Base-by-base conservation (phyloP, 2,797 vertebrate species). In the Chaunax sp. region DNA sequence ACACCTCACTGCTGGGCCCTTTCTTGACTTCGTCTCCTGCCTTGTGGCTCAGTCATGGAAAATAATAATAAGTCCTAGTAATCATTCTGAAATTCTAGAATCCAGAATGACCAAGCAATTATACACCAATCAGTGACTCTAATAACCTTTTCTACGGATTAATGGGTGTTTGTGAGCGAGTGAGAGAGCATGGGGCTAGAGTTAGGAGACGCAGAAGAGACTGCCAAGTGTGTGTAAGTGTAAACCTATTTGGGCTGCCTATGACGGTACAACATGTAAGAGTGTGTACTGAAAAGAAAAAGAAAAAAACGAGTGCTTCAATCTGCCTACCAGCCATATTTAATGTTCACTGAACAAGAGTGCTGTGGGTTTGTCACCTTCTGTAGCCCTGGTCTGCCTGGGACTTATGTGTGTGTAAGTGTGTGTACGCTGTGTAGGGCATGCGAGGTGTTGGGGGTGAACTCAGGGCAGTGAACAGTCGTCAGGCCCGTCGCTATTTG, bases 381-480 rank as follows among this genome's bases (percentile, higher is more conserved):
- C 80, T 59, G 46, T 43, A 33, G 74, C 73, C 56, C 71, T 22
- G 70, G 44, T 85, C 68, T 73, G 66, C 60, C 19, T 25, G 58
- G 74, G 65, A 65, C 26, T 53, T 51, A 54, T 56, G 57, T 76
- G 71, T 57, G 56, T 78, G 40, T 68, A 40, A 70, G 75, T 55
- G 58, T 74, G 44, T 66, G 56, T 62, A 49, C 78, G 72, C 35
- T 64, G 64, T 82, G 69, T 72, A 47, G 9, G 58, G 35, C 28
- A 49, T 57, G 72, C 0, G 28, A 50, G 64, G 68, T 19, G 19
- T 47, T 46, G 6, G 35, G 56, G 60, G 5, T 19, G 40, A 84
- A 52, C 94, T 97, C 95, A 96, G 92, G 96, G 96, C 92, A 96
- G 93, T 60, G 93, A 95, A 64, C 94, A 93, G 86, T 96, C 95